Percentiles rank a stretch among this genome's conserved stretches.
Evolutionary conservation across 2,797 vertebrate species (phyloP).

Genomic region (Holocentrus rufus): DNA sequence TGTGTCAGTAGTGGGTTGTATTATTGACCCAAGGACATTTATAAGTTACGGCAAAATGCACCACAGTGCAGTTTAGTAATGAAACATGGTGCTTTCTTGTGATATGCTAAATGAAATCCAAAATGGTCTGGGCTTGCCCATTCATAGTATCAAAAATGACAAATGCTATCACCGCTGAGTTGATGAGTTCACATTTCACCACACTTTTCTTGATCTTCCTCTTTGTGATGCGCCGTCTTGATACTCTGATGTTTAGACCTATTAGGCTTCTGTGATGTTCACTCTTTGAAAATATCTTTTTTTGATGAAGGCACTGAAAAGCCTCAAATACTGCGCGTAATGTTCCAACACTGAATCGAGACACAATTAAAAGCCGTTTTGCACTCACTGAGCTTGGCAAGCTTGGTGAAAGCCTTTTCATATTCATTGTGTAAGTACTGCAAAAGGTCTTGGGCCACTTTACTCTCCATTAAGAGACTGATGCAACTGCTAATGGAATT

Average conservation of each 20-base stretch:
- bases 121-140: constrained; percentile 8
- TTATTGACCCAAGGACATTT: not conserved
- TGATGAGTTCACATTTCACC: constrained; percentile 39
- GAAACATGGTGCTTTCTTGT: not conserved
- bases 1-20: not conserved
- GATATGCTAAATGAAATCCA: not conserved
- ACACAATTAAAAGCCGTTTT: constrained; percentile 80
- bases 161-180: constrained; percentile 14
- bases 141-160: constrained; percentile 21
- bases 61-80: not conserved
- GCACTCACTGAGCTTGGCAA: constrained; percentile 74
- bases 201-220: constrained; percentile 30
- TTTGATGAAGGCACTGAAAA: constrained; percentile 65
- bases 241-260: constrained; percentile 18
- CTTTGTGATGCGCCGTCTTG: constrained; percentile 8
- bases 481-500: constrained; percentile 80
- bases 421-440: constrained; percentile 79
- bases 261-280: constrained; percentile 51
- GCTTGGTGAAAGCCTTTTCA: constrained; percentile 77
- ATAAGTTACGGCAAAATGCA: not conserved
- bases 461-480: constrained; percentile 80
- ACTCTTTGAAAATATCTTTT: constrained; percentile 58
- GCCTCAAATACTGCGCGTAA: constrained; percentile 53
- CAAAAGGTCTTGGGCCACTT: constrained; percentile 78
- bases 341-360: constrained; percentile 64